These are phyloP conservation scores for Passer montanus DNA, from an alignment of 2,113 vertebrate genomes.

Conservation along the genomic window DNA sequence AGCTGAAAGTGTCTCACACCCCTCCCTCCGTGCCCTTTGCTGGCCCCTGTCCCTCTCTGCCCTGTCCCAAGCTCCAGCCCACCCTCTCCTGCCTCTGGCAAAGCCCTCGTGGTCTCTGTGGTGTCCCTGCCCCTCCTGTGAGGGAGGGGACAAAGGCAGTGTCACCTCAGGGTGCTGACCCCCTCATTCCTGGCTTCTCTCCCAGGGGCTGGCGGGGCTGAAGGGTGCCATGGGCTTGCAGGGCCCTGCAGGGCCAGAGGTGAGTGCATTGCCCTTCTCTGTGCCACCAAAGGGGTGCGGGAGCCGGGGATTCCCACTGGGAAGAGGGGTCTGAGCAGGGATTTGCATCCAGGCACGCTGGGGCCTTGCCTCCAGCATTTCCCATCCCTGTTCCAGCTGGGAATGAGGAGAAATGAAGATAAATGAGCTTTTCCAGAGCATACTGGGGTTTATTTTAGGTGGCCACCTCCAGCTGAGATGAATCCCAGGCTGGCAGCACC, in stretches of 20 bases:
- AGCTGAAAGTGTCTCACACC: rapidly evolving
- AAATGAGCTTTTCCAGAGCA: background rate
- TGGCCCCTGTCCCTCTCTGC: background rate
- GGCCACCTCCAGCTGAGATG: background rate
- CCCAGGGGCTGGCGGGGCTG: slow-evolving; percentile 78
- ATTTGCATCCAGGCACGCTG: rapidly evolving
- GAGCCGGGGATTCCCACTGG: background rate
- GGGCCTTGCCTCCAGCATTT: background rate
- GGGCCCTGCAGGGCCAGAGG: slow-evolving; percentile 77
- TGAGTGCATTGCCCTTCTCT: slow-evolving; percentile 57
- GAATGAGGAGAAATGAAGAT: background rate
- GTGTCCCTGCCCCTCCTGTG: background rate
- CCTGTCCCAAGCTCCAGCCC: rapidly evolving
- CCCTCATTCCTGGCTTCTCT: background rate
- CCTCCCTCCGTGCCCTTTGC: background rate
- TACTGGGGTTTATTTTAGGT: rapidly evolving
- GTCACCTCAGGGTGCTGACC: background rate
- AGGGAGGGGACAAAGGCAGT: background rate
- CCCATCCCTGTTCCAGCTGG: background rate
- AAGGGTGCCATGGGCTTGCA: slow-evolving; percentile 77
- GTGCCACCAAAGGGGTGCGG: background rate
- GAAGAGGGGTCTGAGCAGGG: background rate
- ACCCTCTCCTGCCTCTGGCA: background rate
- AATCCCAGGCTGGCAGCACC: background rate
- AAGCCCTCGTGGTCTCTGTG: rapidly evolving